phyloP scores from a whole-genome alignment of 2,888 invertebrate species.

The Clostera curtula region DNA sequence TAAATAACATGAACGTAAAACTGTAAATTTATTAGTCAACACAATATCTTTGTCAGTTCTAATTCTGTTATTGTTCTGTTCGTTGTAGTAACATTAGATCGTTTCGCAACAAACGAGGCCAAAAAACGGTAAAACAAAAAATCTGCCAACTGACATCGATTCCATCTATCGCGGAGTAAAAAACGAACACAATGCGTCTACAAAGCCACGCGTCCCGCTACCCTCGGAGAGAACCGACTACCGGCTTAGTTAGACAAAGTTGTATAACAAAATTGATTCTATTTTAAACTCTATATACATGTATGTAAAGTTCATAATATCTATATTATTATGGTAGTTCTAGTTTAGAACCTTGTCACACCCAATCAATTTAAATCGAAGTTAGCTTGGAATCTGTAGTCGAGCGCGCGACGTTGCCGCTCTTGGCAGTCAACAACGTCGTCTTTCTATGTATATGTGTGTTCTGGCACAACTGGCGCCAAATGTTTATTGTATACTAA shows the following conservation, averaged over 20 bases:
- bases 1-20: no score
- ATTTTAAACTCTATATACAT: slow-evolving; percentile 18
- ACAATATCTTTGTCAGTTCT: slow-evolving; percentile 10
- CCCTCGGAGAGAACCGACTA: slow-evolving; percentile 43
- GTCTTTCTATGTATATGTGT: slow-evolving; percentile 69
- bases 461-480: slow-evolving; percentile 72
- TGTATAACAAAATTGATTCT: slow-evolving; percentile 7
- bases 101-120: slow-evolving; percentile 51
- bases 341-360: slow-evolving; percentile 40
- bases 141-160: slow-evolving; percentile 74
- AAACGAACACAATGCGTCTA: slow-evolving; percentile 66
- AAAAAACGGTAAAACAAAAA: slow-evolving; percentile 73
- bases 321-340: slow-evolving; percentile 1
- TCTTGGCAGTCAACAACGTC: slow-evolving; percentile 56
- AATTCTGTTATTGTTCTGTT: slow-evolving; percentile 12
- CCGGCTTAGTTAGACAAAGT: slow-evolving; percentile 33
- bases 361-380: slow-evolving; percentile 36
- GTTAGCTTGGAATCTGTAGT: slow-evolving; percentile 62
- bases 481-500: slow-evolving; percentile 75
- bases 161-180: slow-evolving; percentile 61
- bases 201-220: slow-evolving; percentile 63
- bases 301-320: slow-evolving; percentile 17
- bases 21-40: slow-evolving; percentile 14
- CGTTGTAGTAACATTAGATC: slow-evolving; percentile 18
- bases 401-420: slow-evolving; percentile 65